Conservation (phyloP, 1,140 invertebrate genomes). For the Microplitis mediator region DNA sequence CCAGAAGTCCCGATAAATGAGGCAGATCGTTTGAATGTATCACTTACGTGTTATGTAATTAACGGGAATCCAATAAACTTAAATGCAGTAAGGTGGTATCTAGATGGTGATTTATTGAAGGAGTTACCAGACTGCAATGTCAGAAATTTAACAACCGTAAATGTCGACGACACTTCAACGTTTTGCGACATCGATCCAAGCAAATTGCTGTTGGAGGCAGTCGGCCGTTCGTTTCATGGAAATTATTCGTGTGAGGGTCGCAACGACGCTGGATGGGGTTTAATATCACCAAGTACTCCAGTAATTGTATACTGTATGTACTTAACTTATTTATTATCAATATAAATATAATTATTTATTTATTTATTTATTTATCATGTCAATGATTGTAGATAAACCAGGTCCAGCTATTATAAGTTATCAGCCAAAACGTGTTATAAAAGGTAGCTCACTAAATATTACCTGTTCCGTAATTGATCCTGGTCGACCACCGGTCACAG, state of each 20-base stretch:
- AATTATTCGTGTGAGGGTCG: conserved; percentile 89
- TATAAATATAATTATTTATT: not conserved
- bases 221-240: conserved; percentile 84
- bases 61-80: conserved; percentile 71
- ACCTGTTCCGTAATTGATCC: conserved; percentile 81
- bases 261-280: conserved; percentile 86
- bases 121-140: conserved; percentile 80
- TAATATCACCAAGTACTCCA: conserved; percentile 73
- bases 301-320: conserved; percentile 79
- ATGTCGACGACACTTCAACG: conserved; percentile 50
- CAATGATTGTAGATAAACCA: conserved; percentile 68
- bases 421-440: conserved; percentile 76
- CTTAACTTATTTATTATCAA: not conserved
- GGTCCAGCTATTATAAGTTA: conserved; percentile 74
- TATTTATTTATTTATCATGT: conserved; percentile 3
- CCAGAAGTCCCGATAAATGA: conserved; percentile 78
- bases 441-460: conserved; percentile 77
- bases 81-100: conserved; percentile 79
- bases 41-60: conserved; percentile 78
- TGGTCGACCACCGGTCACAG: conserved; percentile 76
- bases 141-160: conserved; percentile 57
- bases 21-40: conserved; percentile 79
- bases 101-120: conserved; percentile 81
- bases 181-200: conserved; percentile 86
- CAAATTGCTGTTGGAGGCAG: conserved; percentile 79